Base-by-base conservation (phyloP, 2,113 vertebrate genomes). In the Cyanoliseus patagonus region DNA sequence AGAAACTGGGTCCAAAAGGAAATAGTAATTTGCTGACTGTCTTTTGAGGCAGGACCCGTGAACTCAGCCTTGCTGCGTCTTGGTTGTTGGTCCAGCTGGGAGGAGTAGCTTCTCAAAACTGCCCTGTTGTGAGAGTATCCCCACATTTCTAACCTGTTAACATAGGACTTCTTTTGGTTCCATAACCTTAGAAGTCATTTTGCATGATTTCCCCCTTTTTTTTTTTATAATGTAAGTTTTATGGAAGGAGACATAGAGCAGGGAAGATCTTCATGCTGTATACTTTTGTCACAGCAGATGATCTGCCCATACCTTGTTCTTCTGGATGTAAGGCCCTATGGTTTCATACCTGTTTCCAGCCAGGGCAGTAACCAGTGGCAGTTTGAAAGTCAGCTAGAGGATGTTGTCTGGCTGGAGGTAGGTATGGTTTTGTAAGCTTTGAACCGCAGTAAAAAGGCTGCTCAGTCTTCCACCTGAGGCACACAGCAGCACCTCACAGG, bases 1-100 rank as follows among this genome's bases (percentile, higher is more conserved):
- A 59, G 70, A 82, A 78, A 57, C 39, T 28, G 74, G 14, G 27
- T 92, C 83, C 81, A 73, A 83, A 91, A 93, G 49, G 70, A 84
- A 14, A 23, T 6, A 30, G 44, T 44, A 63, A 75, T 96, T 75
- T 86, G 31, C 44, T 27, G 27, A 25, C 61, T 68, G 44, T 24
- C 31, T 64, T 69, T 78, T 5, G 14, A 37, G 67, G 62, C 28
- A 49, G 67, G 31, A 49, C 62, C n/a, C 7, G 2, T 0, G 2
- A 51, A 30, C 47, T 15, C 17, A 47, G 33, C n/a, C 44, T 81
- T 39, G 9, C 52, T 77, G 30, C 11, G 22, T 15, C 64, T 59
- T 84, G 79, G 73, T 23, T 76, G 46, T 51, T 35, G 23, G 17
- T 84, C 78, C 63, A 73, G 33, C 70, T 47, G 44, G 66, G 57